Evolutionary conservation across 2,797 vertebrate genomes (phyloP), one percentile per base, ranked within the genome.

Genomic region (Tragopan temminckii): DNA sequence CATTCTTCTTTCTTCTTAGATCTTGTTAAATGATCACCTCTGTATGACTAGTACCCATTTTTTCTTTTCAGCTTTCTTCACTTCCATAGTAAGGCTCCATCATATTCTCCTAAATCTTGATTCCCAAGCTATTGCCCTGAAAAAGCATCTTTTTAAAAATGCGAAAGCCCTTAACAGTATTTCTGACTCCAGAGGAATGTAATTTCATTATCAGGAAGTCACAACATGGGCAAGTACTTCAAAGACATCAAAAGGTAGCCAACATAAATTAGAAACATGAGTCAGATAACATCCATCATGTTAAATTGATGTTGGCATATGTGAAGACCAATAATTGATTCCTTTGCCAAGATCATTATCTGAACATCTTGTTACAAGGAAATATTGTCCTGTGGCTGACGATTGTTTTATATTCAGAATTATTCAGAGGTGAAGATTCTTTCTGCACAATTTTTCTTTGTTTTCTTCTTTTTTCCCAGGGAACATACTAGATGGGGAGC

Each of bases 401-500:
- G 3, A 63, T 64, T 66, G 38, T 46, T 83, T 72, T 52, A 31
- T 42, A 17, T n/a, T 70, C 23, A 20, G 31, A 57, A 55, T 50
- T 46, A 16, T 24, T 18, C 43, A 14, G 33, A 31, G 13, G 13
- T 62, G 27, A 62, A 31, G 4, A 27, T 62, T 62, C 38, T 62
- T 62, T n/a, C 9, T 55, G 31, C 45, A 23, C 4, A 18, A 4
- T 83, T 9, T 13, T 1, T 35, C 53, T 61, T 59, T 16, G 0
- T 3, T 46, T 88, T 79, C 40, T 64, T 85, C 81, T 74, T 2
- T 93, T 91, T 91, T 59, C 24, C 43, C 95, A 99, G 99, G 95
- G 96, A 98, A 78, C 98, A 99, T 93, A 98, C 98, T 93, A 94
- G 97, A 55, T 99, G 99, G 99, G 99, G 99, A 63, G 98, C 99